Conservation (phyloP, 2,797 vertebrate genomes). For the Anableps anableps region DNA sequence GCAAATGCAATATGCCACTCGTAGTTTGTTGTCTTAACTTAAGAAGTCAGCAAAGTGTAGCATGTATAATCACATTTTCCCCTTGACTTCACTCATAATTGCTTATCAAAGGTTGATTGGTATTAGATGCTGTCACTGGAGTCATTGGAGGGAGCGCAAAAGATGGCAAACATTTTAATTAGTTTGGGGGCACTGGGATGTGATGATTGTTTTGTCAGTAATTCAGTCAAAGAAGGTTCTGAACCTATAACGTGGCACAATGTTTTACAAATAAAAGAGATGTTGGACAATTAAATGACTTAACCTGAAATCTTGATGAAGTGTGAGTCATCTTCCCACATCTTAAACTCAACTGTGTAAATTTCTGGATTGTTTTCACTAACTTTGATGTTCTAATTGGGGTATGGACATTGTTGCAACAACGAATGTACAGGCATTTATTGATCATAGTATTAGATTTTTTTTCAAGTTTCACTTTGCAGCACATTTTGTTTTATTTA, state of each 20-base stretch:
- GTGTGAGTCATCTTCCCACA: neutral
- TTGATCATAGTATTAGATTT: neutral
- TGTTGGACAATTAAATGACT: constrained; percentile 8
- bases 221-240: constrained; percentile 11
- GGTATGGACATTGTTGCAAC: neutral
- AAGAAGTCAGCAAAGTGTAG: constrained; percentile 55
- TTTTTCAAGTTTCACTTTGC: neutral
- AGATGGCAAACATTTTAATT: constrained; percentile 60
- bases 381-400: neutral
- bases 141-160: constrained; percentile 48
- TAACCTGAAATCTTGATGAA: constrained; percentile 14
- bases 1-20: constrained; percentile 11
- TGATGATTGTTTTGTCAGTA: constrained; percentile 30
- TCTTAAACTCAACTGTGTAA: constrained; percentile 1
- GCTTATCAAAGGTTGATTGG: constrained; percentile 74
- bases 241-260: constrained; percentile 16
- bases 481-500: neutral
- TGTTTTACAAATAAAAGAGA: constrained; percentile 32
- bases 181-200: constrained; percentile 54
- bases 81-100: constrained; percentile 69
- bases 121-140: constrained; percentile 63
- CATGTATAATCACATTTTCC: constrained; percentile 73
- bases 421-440: neutral
- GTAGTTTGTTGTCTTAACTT: constrained; percentile 53
- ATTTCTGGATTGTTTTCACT: neutral